Evolutionary conservation across 2,113 vertebrate genomes (phyloP).

Genomic region (Sinocyclocheilus anophthalmus): DNA sequence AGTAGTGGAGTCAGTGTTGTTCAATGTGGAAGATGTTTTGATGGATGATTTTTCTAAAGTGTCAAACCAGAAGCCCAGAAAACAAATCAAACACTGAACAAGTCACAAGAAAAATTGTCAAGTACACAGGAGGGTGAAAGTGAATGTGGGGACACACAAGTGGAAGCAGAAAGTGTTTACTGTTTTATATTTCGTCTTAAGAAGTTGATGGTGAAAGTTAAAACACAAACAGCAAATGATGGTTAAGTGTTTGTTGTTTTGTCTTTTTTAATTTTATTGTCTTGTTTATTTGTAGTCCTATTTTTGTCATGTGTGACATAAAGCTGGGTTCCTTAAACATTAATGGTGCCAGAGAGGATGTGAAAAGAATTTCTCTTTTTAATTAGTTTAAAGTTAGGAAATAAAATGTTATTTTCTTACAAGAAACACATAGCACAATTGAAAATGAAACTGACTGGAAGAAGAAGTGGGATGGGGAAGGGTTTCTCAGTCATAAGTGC

Average conservation of each 20-base stretch:
- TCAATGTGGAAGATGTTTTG: not conserved
- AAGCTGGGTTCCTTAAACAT: not conserved
- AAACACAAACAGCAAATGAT: not conserved
- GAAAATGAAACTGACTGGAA: not conserved
- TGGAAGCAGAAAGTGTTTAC: not conserved
- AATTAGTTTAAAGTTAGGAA: not conserved
- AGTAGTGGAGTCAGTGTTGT: not conserved
- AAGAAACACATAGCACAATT: not conserved
- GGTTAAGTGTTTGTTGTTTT: not conserved
- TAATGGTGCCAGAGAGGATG: not conserved
- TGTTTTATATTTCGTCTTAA: not conserved
- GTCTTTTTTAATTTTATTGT: not conserved
- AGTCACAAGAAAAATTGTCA: not conserved
- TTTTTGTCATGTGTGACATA: too few relatives aligned
- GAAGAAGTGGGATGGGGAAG: not conserved
- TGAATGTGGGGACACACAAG: not conserved
- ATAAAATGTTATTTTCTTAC: not conserved
- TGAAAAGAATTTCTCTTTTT: not conserved
- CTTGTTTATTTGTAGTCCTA: too few relatives aligned
- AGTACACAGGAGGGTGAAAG: not conserved
- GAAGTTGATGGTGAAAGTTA: not conserved
- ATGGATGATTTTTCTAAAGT: not conserved
- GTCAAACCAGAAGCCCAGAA: not conserved
- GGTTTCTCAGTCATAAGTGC: not conserved
- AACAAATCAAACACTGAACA: not conserved